Percentiles rank a stretch among this genome's conserved stretches.
phyloP scores from a whole-genome alignment of 2,797 vertebrate species.

The Carduelis carduelis region DNA sequence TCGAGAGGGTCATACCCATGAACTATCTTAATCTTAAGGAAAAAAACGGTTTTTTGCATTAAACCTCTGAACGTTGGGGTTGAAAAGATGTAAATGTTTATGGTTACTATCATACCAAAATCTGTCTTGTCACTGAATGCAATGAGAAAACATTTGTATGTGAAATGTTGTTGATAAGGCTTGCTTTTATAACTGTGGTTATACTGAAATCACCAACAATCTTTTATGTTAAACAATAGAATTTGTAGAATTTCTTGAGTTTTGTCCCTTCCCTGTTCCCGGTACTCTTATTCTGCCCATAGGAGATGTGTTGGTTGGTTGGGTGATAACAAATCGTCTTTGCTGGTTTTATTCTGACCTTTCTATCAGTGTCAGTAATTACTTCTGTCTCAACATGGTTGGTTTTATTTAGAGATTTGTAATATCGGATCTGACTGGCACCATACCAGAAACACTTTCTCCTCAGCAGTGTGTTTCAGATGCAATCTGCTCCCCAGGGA shows the following conservation, averaged over 20 bases:
- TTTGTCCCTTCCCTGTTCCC: background rate
- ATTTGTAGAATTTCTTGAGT: background rate
- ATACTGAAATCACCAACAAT: background rate
- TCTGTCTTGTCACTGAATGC: background rate
- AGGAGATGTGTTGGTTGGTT: background rate
- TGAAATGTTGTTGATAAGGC: background rate
- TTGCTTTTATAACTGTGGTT: background rate
- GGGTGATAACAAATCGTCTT: background rate
- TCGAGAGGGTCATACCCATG: background rate
- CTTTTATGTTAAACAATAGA: background rate
- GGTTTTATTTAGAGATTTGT: background rate
- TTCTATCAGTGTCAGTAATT: background rate
- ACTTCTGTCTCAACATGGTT: background rate
- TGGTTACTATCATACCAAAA: background rate
- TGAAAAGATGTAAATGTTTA: background rate
- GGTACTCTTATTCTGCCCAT: background rate
- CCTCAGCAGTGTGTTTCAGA: background rate
- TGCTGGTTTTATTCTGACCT: background rate
- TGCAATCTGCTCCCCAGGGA: background rate
- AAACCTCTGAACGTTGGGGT: background rate
- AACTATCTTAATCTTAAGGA: background rate
- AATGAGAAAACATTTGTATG: background rate
- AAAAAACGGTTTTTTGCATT: background rate
- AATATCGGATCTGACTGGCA: too few relatives aligned
- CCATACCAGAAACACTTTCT: background rate